Percentiles rank a stretch among this genome's conserved stretches.
phyloP scores from a whole-genome alignment of 2,113 vertebrate species.

The Parus major region DNA sequence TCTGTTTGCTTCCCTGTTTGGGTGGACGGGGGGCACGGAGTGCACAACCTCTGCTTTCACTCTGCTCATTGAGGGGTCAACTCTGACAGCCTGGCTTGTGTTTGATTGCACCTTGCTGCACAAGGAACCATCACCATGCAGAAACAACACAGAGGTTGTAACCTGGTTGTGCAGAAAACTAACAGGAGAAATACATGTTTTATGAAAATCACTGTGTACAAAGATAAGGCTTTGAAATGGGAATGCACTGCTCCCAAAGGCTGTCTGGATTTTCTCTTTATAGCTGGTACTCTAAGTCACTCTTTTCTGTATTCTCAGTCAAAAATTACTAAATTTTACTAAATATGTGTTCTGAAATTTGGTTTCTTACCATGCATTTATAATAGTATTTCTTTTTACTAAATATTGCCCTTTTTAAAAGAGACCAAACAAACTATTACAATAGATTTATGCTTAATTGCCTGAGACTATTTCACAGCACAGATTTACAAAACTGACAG shows the following conservation, averaged over 20 bases:
- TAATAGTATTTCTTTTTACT: neutral
- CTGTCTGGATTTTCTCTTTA: neutral
- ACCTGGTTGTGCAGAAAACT: neutral
- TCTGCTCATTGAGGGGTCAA: neutral
- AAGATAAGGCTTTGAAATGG: neutral
- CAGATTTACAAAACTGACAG: neutral
- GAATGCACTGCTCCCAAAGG: neutral
- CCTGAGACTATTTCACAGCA: neutral
- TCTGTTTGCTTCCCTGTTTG: neutral
- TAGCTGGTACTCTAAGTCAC: neutral
- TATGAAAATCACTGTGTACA: neutral
- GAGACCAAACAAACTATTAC: accelerated
- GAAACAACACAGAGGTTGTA: neutral
- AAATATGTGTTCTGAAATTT: neutral
- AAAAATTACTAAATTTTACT: neutral
- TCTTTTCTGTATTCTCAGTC: neutral
- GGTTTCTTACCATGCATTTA: neutral
- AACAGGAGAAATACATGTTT: neutral
- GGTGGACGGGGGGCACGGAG: neutral
- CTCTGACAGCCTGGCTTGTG: neutral
- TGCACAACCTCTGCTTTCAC: neutral
- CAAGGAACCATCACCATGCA: neutral
- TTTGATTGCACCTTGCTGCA: neutral
- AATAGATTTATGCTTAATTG: neutral
- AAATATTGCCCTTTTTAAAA: neutral